Conservation (phyloP, 1,140 invertebrate species). For the Diploscapter pachys region DNA sequence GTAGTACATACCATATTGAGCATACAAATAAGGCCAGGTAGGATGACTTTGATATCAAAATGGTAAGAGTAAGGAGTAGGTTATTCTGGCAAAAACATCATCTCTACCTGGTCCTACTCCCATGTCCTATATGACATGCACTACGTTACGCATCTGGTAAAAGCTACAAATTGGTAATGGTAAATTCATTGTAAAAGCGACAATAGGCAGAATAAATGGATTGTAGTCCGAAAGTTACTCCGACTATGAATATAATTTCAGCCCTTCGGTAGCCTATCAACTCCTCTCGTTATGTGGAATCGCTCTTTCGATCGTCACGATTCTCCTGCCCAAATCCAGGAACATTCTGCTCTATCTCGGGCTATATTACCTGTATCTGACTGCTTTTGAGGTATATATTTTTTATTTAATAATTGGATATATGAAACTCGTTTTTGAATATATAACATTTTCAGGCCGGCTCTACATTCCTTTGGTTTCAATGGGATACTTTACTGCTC, state of each 20-base stretch:
- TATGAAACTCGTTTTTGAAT: neutral
- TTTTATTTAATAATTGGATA: neutral
- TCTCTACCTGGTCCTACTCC: neutral
- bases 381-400: slow-evolving; percentile 12
- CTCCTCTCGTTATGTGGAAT: neutral
- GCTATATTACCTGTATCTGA: slow-evolving; percentile 4
- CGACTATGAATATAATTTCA: neutral
- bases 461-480: slow-evolving; percentile 6
- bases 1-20: too few relatives aligned
- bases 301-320: neutral
- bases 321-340: neutral
- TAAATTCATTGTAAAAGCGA: slow-evolving; percentile 1
- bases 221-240: slow-evolving; percentile 2
- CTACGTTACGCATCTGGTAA: too few relatives aligned
- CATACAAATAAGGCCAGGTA: too few relatives aligned
- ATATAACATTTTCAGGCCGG: slow-evolving; percentile 8
- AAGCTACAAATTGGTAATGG: too few relatives aligned
- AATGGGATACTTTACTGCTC: slow-evolving; percentile 72
- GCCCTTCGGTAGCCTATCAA: slow-evolving; percentile 3
- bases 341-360: neutral
- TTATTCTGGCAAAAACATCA: slow-evolving; percentile 6
- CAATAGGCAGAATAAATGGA: slow-evolving; percentile 5
- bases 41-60: neutral
- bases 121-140: too few relatives aligned
- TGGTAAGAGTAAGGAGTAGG: neutral